Percentiles rank a stretch among this genome's conserved stretches.
Conservation (phyloP, 1,140 invertebrate species). For the Panagrolaimus sp. region DNA sequence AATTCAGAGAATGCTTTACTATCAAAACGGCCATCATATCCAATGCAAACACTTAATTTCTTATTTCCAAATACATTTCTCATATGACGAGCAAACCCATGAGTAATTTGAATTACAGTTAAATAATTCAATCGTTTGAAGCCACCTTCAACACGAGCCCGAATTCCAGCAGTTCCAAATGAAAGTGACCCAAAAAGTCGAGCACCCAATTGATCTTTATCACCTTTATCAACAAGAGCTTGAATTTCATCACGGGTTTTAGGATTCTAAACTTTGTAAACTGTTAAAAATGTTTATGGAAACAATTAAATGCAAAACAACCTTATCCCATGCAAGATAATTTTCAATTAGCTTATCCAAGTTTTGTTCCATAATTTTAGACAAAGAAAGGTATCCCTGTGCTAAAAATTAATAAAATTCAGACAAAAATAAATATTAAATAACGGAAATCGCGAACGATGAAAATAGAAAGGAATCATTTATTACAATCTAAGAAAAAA, state of each 20-base stretch:
- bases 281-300: not conserved
- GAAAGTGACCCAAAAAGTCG: slow-evolving; percentile 63
- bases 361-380: slow-evolving; percentile 29
- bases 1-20: slow-evolving; percentile 87
- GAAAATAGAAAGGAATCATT: slow-evolving; percentile 9
- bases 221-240: slow-evolving; percentile 62
- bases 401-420: no score
- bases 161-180: slow-evolving; percentile 73
- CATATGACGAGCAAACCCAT: slow-evolving; percentile 80
- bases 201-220: slow-evolving; percentile 64
- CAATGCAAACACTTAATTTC: slow-evolving; percentile 75
- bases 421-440: not conserved
- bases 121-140: slow-evolving; percentile 92
- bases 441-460: not conserved
- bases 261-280: slow-evolving; percentile 61
- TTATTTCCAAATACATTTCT: slow-evolving; percentile 58
- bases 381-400: no score
- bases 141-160: slow-evolving; percentile 84
- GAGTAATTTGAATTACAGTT: slow-evolving; percentile 88
- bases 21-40: slow-evolving; percentile 89
- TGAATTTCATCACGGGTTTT: slow-evolving; percentile 63
- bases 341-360: slow-evolving; percentile 66
- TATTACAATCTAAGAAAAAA: not conserved
- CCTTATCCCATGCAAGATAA: slow-evolving; percentile 69
- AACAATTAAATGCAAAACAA: slow-evolving; percentile 38